Evolutionary conservation across 1,140 invertebrate species (phyloP).

Genomic region (Tribolium castaneum): DNA sequence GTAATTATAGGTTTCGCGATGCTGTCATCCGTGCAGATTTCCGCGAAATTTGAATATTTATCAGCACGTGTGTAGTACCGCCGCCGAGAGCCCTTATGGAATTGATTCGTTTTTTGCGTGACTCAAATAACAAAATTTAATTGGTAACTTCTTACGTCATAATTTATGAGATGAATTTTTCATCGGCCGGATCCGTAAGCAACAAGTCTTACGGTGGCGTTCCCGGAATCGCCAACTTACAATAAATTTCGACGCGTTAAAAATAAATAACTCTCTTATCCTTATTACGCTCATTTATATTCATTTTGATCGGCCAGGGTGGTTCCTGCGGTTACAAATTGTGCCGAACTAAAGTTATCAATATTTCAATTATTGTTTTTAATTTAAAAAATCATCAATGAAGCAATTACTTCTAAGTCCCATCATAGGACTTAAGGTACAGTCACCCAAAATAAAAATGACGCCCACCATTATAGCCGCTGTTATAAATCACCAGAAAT

Average conservation of each 20-base stretch:
- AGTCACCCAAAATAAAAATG: no score
- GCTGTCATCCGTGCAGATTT: slow-evolving; percentile 15
- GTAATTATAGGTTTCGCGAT: slow-evolving; percentile 15
- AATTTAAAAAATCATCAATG: no score
- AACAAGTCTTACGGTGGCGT: not conserved
- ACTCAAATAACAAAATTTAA: slow-evolving; percentile 22
- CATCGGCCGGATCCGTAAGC: slow-evolving; percentile 16
- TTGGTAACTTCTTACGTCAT: slow-evolving; percentile 14
- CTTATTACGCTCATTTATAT: slow-evolving; percentile 1
- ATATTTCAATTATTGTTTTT: not conserved
- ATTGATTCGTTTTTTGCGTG: slow-evolving; percentile 20
- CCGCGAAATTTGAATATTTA: not conserved
- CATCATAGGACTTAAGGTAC: no score
- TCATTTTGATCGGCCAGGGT: not conserved
- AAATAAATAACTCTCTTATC: not conserved
- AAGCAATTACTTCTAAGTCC: no score
- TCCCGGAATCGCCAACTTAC: not conserved
- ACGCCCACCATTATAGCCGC: no score
- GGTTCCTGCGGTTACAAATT: not conserved
- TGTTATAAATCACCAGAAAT: no score
- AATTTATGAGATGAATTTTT: slow-evolving; percentile 30
- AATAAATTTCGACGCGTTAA: not conserved
- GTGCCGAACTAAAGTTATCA: not conserved
- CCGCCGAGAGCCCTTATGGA: not conserved
- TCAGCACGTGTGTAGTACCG: not conserved